Evolutionary conservation across 2,888 invertebrate species (phyloP).

Genomic region (Ariolimax columbianus): DNA sequence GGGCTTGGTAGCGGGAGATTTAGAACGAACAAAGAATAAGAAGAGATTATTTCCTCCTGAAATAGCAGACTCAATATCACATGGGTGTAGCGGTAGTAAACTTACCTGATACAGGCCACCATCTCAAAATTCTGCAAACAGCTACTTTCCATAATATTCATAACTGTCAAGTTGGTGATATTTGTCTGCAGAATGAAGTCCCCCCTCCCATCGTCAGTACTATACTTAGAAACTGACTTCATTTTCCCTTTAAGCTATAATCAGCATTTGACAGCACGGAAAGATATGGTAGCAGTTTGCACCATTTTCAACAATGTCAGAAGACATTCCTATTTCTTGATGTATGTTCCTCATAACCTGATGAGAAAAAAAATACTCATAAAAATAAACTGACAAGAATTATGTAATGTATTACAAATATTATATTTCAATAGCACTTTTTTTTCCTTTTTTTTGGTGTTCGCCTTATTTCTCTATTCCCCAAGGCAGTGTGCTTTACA

Average conservation of each 20-base stretch:
- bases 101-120: slow-evolving; percentile 47
- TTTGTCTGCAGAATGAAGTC: slow-evolving; percentile 3
- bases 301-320: neutral
- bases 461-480: too few species aligned
- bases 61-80: too few species aligned
- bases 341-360: neutral
- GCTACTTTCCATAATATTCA: slow-evolving; percentile 43
- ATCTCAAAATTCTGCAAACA: slow-evolving; percentile 46
- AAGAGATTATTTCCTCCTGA: too few species aligned
- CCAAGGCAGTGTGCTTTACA: too few species aligned
- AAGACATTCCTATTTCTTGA: neutral
- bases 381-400: too few species aligned
- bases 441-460: too few species aligned
- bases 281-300: neutral
- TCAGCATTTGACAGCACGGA: neutral
- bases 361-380: neutral
- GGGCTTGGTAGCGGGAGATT: too few species aligned
- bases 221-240: neutral
- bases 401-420: too few species aligned
- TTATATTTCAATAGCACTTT: too few species aligned
- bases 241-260: neutral
- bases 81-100: too few species aligned
- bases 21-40: too few species aligned
- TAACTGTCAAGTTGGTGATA: slow-evolving; percentile 35
- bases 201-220: neutral